Conservation (phyloP, 1,140 invertebrate genomes). For the Drosophila miranda region DNA sequence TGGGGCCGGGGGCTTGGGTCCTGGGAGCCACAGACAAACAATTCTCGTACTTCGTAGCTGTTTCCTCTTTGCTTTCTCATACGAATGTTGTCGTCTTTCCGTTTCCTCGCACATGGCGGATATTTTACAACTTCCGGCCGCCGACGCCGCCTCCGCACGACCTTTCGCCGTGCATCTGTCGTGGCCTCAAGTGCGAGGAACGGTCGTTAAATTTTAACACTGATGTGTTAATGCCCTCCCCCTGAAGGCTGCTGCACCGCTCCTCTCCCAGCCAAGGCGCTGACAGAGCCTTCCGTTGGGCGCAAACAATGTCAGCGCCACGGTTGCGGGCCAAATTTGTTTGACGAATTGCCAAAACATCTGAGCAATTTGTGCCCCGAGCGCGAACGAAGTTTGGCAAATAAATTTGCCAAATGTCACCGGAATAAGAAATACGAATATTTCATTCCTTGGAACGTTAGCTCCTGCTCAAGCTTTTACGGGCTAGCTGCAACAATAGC, state of each 20-base stretch:
- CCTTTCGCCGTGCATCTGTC: constrained; percentile 17
- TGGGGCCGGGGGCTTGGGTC: too few species aligned
- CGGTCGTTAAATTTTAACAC: constrained; percentile 76
- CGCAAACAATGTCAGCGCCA: constrained; percentile 15
- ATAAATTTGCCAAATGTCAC: constrained; percentile 70
- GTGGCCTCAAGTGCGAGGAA: constrained; percentile 3
- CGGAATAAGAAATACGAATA: constrained; percentile 44
- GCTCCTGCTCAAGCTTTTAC: not conserved
- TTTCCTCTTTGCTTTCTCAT: constrained; percentile 1
- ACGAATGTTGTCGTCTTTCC: constrained; percentile 42
- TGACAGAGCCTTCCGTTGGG: too few species aligned
- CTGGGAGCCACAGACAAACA: constrained; percentile 16
- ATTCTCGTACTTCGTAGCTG: constrained; percentile 10
- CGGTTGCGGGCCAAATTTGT: constrained; percentile 45
- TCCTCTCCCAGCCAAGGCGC: constrained; percentile 5
- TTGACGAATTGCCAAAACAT: constrained; percentile 74
- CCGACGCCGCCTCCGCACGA: not conserved
- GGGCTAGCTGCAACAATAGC: constrained; percentile 33
- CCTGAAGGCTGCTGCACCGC: constrained; percentile 33
- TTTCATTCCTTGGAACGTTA: constrained; percentile 21
- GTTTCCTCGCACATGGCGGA: constrained; percentile 61
- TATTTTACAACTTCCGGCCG: constrained; percentile 74
- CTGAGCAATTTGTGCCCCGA: constrained; percentile 65
- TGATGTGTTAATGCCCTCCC: constrained; percentile 70
- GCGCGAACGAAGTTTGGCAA: constrained; percentile 44